Conservation (phyloP, 2,888 invertebrate genomes). For the Polia nebulosa region DNA sequence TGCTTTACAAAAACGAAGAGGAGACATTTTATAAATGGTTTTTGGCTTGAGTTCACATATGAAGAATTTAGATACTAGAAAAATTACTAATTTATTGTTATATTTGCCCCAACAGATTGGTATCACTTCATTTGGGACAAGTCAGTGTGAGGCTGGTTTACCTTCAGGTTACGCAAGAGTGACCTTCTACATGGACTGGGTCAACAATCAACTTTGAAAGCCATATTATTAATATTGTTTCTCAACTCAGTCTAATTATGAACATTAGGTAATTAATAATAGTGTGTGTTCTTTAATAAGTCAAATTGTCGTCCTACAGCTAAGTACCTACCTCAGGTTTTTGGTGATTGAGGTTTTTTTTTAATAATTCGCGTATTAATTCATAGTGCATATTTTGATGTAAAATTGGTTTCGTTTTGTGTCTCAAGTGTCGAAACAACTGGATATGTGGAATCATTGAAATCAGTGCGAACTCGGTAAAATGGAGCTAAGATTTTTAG, state of each 20-base stretch:
- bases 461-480: too few relatives aligned
- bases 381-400: too few relatives aligned
- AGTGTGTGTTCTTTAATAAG: neutral
- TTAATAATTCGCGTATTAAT: too few relatives aligned
- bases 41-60: neutral
- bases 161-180: constrained; percentile 24
- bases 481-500: too few relatives aligned
- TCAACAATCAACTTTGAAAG: constrained; percentile 8
- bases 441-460: too few relatives aligned
- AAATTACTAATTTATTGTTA: neutral
- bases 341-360: too few relatives aligned
- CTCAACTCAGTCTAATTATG: neutral
- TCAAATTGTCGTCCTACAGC: neutral
- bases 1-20: too few relatives aligned
- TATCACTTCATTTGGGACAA: constrained; percentile 12
- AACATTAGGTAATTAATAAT: too few relatives aligned
- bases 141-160: neutral
- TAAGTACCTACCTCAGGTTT: too few relatives aligned
- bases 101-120: constrained; percentile 20
- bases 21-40: neutral
- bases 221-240: neutral
- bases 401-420: too few relatives aligned
- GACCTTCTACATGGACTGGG: constrained; percentile 23
- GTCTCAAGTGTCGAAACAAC: too few relatives aligned
- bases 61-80: too few relatives aligned